Percentiles rank a stretch among this genome's conserved stretches.
Evolutionary conservation across 64 coral and sea anemone species (phyloP).

Genomic region (Dendrophyllia cribrosa): DNA sequence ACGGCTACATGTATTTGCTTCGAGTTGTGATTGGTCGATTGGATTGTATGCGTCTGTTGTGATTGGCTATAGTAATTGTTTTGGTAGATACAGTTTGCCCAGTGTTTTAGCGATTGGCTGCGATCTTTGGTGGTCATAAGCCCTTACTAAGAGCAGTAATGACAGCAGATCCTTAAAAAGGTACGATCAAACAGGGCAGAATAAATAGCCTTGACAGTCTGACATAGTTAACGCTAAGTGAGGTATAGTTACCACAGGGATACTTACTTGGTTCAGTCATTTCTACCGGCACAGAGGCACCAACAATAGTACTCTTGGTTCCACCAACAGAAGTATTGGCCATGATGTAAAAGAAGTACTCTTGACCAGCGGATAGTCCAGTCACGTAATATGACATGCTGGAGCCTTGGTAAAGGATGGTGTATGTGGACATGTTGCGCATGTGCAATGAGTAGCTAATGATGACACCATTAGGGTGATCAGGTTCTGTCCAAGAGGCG

Average conservation of each 20-base stretch:
- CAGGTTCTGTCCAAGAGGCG: slow-evolving; percentile 38
- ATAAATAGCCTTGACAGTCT: too few species aligned
- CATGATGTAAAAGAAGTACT: slow-evolving; percentile 55
- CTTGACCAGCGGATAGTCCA: slow-evolving; percentile 60
- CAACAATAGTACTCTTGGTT: slow-evolving; percentile 33
- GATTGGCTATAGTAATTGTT: too few species aligned
- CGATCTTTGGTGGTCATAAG: too few species aligned
- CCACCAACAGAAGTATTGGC: slow-evolving; percentile 70
- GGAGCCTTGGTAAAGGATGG: slow-evolving; percentile 40
- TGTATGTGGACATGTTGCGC: slow-evolving; percentile 28
- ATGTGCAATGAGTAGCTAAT: slow-evolving; percentile 45
- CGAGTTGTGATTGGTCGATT: too few species aligned
- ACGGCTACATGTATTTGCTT: too few species aligned
- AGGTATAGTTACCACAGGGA: background rate
- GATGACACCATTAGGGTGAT: slow-evolving; percentile 36
- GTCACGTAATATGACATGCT: slow-evolving; percentile 55
- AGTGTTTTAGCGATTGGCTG: too few species aligned
- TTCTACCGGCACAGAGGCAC: background rate
- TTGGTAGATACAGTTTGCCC: too few species aligned
- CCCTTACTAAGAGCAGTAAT: too few species aligned
- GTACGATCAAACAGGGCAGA: too few species aligned
- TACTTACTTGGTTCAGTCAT: slow-evolving; percentile 31
- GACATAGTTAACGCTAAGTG: too few species aligned
- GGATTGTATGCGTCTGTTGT: too few species aligned
- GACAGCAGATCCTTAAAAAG: too few species aligned